phyloP scores from a whole-genome alignment of 1,140 invertebrate species.

The Euwallacea similis region DNA sequence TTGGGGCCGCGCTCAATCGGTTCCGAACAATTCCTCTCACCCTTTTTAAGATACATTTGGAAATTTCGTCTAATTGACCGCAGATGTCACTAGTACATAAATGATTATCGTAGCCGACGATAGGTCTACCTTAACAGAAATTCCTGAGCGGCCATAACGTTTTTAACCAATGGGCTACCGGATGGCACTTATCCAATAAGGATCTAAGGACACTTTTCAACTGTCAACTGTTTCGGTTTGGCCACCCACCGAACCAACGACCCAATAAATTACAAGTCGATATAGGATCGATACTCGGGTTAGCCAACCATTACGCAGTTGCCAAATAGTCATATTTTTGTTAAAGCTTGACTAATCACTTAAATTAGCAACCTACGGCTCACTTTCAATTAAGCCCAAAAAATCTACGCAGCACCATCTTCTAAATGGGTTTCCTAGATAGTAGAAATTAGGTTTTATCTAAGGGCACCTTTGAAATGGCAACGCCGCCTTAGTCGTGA shows the following conservation, averaged over 20 bases:
- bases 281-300: constrained; percentile 42
- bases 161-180: constrained; percentile 48
- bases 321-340: not conserved
- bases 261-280: constrained; percentile 46
- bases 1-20: no score
- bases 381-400: no score
- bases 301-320: not conserved
- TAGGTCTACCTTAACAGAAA: constrained; percentile 18
- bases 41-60: not conserved
- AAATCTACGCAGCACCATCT: no score
- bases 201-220: constrained; percentile 50
- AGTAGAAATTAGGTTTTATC: no score
- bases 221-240: constrained; percentile 46
- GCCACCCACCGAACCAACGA: constrained; percentile 47
- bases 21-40: not conserved
- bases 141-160: constrained; percentile 26
- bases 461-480: not conserved
- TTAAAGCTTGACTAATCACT: not conserved
- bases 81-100: constrained; percentile 15
- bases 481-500: not conserved
- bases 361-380: no score
- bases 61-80: constrained; percentile 8
- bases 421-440: no score
- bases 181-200: constrained; percentile 48
- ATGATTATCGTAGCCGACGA: constrained; percentile 13